phyloP scores from a whole-genome alignment of 2,797 vertebrate species.

The Acanthis flammea region DNA sequence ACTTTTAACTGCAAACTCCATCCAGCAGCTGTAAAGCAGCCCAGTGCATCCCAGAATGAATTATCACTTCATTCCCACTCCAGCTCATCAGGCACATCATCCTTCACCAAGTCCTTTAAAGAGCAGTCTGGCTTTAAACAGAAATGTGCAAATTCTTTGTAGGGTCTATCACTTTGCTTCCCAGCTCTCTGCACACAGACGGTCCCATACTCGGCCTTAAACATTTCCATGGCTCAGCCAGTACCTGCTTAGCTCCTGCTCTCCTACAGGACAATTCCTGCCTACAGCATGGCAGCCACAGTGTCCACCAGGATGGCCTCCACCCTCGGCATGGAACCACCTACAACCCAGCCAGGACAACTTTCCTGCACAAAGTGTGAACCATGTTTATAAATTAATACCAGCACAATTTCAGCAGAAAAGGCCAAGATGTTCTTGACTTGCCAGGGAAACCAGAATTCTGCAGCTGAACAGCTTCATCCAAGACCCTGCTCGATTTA shows the following conservation, averaged over 20 bases:
- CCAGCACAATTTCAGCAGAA: neutral
- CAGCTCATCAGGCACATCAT: neutral
- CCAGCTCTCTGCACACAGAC: neutral
- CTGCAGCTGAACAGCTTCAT: neutral
- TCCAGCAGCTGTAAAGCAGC: neutral
- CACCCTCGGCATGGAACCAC: neutral
- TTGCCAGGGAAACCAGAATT: neutral
- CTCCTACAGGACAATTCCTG: neutral
- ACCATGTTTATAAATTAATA: neutral
- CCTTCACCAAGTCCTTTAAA: neutral
- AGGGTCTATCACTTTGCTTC: neutral
- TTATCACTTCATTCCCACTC: neutral
- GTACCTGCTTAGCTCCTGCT: neutral
- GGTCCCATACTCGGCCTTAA: rapidly evolving
- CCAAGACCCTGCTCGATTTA: neutral
- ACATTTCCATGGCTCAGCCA: rapidly evolving
- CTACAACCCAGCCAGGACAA: neutral
- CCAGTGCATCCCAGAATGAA: neutral
- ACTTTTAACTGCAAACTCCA: neutral
- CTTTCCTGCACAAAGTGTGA: neutral
- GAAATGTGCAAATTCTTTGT: neutral
- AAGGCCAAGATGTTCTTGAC: neutral
- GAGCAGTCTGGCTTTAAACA: neutral
- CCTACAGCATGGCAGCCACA: neutral
- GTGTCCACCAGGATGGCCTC: neutral